Conservation (phyloP, 1,140 invertebrate species). For the Drosophila kurseongensis region DNA sequence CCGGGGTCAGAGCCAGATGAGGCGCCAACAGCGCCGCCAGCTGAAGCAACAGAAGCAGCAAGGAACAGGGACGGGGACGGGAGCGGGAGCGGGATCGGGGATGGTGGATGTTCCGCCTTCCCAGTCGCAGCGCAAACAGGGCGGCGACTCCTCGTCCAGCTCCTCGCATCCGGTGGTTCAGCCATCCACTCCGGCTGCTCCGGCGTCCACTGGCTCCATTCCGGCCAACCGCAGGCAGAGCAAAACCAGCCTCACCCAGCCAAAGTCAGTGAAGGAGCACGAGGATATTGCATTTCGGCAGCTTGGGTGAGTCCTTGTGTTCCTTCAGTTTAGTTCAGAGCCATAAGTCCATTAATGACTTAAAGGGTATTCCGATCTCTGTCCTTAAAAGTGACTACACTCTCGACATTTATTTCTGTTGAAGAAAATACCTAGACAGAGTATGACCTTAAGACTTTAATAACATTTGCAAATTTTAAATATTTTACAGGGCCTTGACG, state of each 20-base stretch:
- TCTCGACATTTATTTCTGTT: too few relatives aligned
- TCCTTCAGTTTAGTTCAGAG: too few relatives aligned
- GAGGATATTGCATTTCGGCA: slow-evolving; percentile 92
- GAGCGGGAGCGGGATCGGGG: neutral
- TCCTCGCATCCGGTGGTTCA: slow-evolving; percentile 78
- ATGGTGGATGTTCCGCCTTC: neutral
- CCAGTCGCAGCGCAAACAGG: slow-evolving; percentile 39
- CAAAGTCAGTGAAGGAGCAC: slow-evolving; percentile 47
- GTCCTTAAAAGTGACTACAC: too few relatives aligned
- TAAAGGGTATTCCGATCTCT: too few relatives aligned
- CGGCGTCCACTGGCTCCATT: neutral
- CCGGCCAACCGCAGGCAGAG: slow-evolving; percentile 40
- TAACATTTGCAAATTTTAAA: neutral
- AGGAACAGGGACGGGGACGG: neutral
- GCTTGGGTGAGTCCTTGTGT: slow-evolving; percentile 86
- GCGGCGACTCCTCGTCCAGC: slow-evolving; percentile 55
- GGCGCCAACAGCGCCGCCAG: slow-evolving; percentile 61
- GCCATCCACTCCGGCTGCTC: slow-evolving; percentile 3
- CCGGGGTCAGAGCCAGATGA: slow-evolving; percentile 45
- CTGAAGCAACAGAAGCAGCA: slow-evolving; percentile 52
- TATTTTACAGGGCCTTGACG: slow-evolving; percentile 89
- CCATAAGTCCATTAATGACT: too few relatives aligned
- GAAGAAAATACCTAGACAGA: too few relatives aligned
- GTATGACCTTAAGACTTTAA: too few relatives aligned
- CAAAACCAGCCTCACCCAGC: slow-evolving; percentile 47